These are phyloP conservation scores for Thymelicus sylvestris DNA, from an alignment of 2,888 invertebrate genomes.

Conservation along the genomic window DNA sequence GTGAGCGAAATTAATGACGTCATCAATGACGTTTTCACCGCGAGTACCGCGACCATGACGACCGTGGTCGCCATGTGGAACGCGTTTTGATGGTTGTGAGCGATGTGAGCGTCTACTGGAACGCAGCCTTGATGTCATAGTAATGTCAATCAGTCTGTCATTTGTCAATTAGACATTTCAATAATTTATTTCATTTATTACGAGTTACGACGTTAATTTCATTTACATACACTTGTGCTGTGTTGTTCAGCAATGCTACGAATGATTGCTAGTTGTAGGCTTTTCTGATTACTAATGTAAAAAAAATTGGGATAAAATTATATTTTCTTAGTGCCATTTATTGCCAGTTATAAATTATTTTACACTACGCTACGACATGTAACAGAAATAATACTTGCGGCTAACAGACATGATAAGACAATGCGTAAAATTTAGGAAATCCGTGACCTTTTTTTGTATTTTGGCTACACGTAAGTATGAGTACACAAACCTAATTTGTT, in stretches of 20 bases:
- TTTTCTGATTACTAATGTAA: slow-evolving; percentile 25
- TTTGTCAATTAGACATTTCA: too few species aligned
- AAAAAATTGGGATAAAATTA: slow-evolving; percentile 10
- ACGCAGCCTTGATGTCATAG: too few species aligned
- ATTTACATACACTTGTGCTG: not conserved
- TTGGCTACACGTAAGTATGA: slow-evolving; percentile 64
- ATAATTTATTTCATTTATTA: too few species aligned
- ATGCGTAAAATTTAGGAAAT: slow-evolving; percentile 74
- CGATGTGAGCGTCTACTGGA: too few species aligned
- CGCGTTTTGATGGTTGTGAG: too few species aligned
- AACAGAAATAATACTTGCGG: slow-evolving; percentile 52
- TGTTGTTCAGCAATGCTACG: slow-evolving; percentile 14
- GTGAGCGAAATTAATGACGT: too few species aligned
- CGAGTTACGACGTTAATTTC: not conserved
- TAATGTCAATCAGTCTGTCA: too few species aligned
- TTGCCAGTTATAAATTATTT: slow-evolving; percentile 23
- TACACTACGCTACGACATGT: slow-evolving; percentile 63
- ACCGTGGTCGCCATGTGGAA: too few species aligned
- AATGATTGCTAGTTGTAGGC: slow-evolving; percentile 11
- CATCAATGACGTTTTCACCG: too few species aligned
- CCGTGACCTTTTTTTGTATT: slow-evolving; percentile 65
- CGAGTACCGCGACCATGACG: too few species aligned
- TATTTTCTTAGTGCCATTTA: slow-evolving; percentile 26
- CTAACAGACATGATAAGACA: slow-evolving; percentile 77
- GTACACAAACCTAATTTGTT: slow-evolving; percentile 1